Conservation (phyloP, 2,113 vertebrate species). For the Xiphorhynchus elegans region DNA sequence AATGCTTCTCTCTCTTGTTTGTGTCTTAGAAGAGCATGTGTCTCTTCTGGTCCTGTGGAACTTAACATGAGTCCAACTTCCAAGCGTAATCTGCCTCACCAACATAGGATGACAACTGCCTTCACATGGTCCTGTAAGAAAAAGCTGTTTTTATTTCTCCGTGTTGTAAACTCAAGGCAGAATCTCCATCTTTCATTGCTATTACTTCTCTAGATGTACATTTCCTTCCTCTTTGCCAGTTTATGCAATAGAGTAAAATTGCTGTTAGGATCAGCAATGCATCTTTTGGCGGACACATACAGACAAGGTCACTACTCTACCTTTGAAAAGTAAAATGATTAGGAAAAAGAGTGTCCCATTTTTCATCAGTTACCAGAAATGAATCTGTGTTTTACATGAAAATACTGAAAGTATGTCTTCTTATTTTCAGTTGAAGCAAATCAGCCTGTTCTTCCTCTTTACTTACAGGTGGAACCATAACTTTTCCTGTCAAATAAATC, state of each 20-base stretch:
- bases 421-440: not conserved
- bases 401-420: not conserved
- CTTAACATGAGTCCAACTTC: not conserved
- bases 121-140: not conserved
- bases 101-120: not conserved
- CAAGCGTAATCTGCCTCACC: not conserved
- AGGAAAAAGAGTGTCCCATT: not conserved
- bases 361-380: not conserved
- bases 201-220: not conserved
- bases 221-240: slow-evolving; percentile 33
- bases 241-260: slow-evolving; percentile 10
- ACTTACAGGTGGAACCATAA: not conserved
- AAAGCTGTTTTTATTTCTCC: not conserved
- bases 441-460: not conserved
- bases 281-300: not conserved
- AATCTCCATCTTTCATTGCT: not conserved
- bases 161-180: not conserved
- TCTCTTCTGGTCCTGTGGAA: not conserved
- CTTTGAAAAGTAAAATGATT: not conserved
- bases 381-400: not conserved
- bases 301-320: not conserved
- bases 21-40: not conserved
- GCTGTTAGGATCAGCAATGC: not conserved
- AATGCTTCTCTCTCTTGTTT: not conserved
- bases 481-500: not conserved